Evolutionary conservation across 1,140 invertebrate genomes (phyloP).

Genomic region (Physella acuta): DNA sequence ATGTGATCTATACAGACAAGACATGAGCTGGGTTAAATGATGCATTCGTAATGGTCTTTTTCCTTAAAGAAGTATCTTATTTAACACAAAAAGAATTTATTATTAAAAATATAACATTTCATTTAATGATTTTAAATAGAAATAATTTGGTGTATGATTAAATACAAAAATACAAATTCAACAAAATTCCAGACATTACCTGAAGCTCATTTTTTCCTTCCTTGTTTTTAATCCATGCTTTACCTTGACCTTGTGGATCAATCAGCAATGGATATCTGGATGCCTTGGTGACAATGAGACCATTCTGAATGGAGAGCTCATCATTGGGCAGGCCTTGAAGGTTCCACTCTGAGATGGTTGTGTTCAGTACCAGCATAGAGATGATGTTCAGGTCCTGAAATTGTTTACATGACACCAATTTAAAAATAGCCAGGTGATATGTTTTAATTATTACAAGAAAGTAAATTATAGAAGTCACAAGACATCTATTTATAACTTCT

Average conservation of each 20-base stretch:
- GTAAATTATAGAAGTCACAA: too few species aligned
- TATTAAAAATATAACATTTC: too few species aligned
- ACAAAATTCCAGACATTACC: conserved; percentile 49
- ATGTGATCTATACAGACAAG: conserved; percentile 71
- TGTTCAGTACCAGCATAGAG: conserved; percentile 86
- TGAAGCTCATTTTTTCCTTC: conserved; percentile 88
- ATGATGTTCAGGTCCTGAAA: conserved; percentile 86
- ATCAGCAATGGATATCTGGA: conserved; percentile 87
- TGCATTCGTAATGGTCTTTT: too few species aligned
- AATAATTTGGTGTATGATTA: too few species aligned
- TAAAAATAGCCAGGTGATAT: too few species aligned
- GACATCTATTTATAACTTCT: too few species aligned
- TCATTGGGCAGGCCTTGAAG: conserved; percentile 94
- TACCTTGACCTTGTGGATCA: conserved; percentile 95
- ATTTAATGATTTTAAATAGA: too few species aligned
- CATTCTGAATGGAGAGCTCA: conserved; percentile 94
- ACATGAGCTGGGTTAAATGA: too few species aligned
- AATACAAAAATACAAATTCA: not conserved
- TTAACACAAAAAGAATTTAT: too few species aligned
- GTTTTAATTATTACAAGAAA: too few species aligned
- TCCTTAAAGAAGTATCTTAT: too few species aligned
- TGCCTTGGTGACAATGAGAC: conserved; percentile 92
- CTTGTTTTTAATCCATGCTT: conserved; percentile 96
- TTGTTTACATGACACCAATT: too few species aligned
- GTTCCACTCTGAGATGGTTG: conserved; percentile 89